phyloP scores from a whole-genome alignment of 1,140 invertebrate genomes.

The Tigriopus japonicus region DNA sequence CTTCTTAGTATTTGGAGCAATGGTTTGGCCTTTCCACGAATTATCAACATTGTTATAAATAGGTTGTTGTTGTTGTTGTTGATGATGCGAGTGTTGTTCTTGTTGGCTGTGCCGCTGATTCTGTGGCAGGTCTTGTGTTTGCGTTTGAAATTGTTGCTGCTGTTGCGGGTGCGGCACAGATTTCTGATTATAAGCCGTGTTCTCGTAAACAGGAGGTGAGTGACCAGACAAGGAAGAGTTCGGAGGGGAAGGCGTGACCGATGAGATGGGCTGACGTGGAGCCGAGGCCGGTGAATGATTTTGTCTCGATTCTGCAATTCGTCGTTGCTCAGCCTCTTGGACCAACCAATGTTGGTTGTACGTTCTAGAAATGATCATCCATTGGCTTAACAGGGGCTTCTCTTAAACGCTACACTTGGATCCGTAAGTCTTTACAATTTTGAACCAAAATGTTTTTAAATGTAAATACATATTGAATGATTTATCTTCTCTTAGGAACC shows the following conservation, averaged over 20 bases:
- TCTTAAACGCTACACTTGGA: no score
- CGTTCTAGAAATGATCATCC: no score
- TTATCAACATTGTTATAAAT: conserved; percentile 7
- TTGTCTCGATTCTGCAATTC: conserved; percentile 37
- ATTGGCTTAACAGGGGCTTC: no score
- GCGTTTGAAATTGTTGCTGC: conserved; percentile 6
- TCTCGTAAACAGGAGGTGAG: not conserved
- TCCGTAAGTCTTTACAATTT: no score
- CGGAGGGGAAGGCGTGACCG: conserved; percentile 13
- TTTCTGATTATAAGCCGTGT: conserved; percentile 3
- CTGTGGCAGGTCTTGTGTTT: no score
- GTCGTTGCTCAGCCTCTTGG: conserved; percentile 75
- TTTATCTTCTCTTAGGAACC: no score
- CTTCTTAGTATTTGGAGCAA: conserved; percentile 12
- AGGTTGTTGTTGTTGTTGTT: not conserved
- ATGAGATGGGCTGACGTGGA: not conserved
- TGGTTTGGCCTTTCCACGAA: conserved; percentile 18
- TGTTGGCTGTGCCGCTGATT: no score
- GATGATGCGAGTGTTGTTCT: not conserved
- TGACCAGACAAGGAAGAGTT: conserved; percentile 19
- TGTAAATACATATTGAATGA: no score
- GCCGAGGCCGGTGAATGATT: conserved; percentile 8
- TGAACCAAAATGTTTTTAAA: no score
- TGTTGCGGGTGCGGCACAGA: conserved; percentile 2
- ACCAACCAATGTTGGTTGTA: conserved; percentile 65